phyloP scores from a whole-genome alignment of 2,888 invertebrate species.

The Petrolisthes manimaculis region DNA sequence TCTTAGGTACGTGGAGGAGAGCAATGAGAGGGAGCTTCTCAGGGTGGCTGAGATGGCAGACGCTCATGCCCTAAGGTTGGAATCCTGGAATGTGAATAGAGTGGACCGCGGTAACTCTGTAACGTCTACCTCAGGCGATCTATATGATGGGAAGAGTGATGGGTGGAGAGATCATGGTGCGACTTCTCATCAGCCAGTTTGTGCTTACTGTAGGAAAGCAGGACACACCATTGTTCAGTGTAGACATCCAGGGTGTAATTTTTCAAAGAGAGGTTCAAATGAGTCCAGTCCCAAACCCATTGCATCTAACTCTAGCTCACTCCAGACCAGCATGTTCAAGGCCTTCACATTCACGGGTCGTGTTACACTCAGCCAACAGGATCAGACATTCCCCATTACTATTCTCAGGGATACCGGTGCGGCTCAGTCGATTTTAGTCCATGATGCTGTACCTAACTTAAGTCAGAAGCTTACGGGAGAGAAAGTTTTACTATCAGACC shows the following conservation, averaged over 20 bases:
- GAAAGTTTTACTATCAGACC: background rate
- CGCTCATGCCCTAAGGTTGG: background rate
- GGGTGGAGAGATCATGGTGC: background rate
- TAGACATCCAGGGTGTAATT: background rate
- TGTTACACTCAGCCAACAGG: background rate
- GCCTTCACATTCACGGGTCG: background rate
- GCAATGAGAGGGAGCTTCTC: background rate
- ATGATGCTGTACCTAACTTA: background rate
- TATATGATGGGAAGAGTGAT: background rate
- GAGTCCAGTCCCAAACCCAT: background rate
- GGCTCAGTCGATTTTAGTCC: background rate
- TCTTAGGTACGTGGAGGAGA: background rate
- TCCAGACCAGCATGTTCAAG: background rate
- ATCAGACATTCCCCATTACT: background rate
- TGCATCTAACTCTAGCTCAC: background rate
- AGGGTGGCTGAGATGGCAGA: background rate
- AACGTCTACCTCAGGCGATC: background rate
- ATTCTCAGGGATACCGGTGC: background rate
- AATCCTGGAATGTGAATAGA: background rate
- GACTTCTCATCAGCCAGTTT: background rate
- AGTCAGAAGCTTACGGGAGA: background rate
- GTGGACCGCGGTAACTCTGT: background rate
- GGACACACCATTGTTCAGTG: background rate
- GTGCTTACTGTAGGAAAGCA: background rate
- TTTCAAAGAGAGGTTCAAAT: background rate